Conservation (phyloP, 2,113 vertebrate genomes). For the Vulpes ferrilata region DNA sequence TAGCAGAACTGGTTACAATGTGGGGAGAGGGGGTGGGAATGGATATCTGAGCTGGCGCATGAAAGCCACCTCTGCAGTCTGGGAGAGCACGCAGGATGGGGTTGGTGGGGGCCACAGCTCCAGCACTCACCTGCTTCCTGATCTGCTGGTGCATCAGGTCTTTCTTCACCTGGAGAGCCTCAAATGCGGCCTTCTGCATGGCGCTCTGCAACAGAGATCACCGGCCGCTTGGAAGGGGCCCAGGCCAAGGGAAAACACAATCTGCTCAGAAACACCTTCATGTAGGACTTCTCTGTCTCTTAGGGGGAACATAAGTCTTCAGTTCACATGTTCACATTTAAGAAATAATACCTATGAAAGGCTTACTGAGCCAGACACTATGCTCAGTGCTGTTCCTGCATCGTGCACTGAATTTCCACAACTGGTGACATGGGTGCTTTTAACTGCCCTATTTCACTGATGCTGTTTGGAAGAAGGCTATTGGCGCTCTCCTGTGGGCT, state of each 20-base stretch:
- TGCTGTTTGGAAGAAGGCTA: rapidly evolving
- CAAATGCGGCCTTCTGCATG: slow-evolving; percentile 98
- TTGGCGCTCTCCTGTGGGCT: rapidly evolving
- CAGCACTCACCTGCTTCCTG: slow-evolving; percentile 93
- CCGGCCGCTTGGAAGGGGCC: not conserved
- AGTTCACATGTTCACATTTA: not conserved
- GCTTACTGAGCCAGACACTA: not conserved
- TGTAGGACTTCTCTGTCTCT: not conserved
- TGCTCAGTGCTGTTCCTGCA: rapidly evolving
- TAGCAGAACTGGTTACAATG: rapidly evolving
- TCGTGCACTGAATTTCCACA: rapidly evolving
- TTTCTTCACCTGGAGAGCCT: slow-evolving; percentile 96
- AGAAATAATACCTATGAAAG: not conserved
- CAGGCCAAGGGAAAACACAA: not conserved
- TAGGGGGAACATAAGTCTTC: not conserved
- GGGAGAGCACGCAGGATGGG: not conserved
- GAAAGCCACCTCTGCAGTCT: not conserved
- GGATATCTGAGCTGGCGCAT: not conserved
- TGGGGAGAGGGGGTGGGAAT: not conserved
- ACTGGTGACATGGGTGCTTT: rapidly evolving
- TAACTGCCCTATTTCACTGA: not conserved
- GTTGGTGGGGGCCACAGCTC: rapidly evolving
- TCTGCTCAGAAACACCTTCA: not conserved
- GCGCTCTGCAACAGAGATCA: slow-evolving; percentile 89
- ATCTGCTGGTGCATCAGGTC: slow-evolving; percentile 95